Evolutionary conservation across 1,140 invertebrate species (phyloP).

Genomic region (Ridgeia piscesae): DNA sequence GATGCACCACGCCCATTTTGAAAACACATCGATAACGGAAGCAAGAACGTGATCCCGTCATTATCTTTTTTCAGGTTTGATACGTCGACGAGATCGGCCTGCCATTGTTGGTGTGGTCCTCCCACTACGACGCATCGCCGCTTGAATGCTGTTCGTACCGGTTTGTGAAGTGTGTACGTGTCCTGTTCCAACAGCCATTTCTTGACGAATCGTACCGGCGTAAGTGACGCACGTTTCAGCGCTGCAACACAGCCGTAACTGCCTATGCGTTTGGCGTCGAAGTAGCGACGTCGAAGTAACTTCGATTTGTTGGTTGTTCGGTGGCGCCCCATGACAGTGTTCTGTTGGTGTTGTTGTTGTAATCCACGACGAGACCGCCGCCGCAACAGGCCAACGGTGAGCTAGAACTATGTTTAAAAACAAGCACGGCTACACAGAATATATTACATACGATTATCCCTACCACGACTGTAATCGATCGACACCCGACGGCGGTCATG

Average conservation of each 20-base stretch:
- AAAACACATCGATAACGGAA: constrained; percentile 59
- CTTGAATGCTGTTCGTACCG: constrained; percentile 19
- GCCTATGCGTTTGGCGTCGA: background rate
- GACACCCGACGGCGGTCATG: background rate
- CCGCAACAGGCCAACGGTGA: background rate
- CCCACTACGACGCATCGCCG: constrained; percentile 23
- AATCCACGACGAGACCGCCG: background rate
- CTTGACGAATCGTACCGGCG: background rate
- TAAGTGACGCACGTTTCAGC: background rate
- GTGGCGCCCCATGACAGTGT: background rate
- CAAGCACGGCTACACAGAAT: background rate
- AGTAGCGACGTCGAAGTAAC: background rate
- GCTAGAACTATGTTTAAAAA: background rate
- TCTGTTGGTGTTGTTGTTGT: background rate
- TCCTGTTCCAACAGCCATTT: constrained; percentile 30
- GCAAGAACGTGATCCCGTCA: constrained; percentile 55
- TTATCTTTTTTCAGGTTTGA: constrained; percentile 47
- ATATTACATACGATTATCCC: background rate
- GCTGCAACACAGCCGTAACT: background rate
- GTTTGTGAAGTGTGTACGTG: constrained; percentile 31
- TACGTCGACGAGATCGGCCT: constrained; percentile 53
- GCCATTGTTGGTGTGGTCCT: constrained; percentile 50
- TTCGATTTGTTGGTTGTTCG: constrained; percentile 3
- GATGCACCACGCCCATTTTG: constrained; percentile 58
- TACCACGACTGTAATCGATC: background rate